Conservation (phyloP, 2,113 vertebrate genomes). For the Pterocles orientalis region DNA sequence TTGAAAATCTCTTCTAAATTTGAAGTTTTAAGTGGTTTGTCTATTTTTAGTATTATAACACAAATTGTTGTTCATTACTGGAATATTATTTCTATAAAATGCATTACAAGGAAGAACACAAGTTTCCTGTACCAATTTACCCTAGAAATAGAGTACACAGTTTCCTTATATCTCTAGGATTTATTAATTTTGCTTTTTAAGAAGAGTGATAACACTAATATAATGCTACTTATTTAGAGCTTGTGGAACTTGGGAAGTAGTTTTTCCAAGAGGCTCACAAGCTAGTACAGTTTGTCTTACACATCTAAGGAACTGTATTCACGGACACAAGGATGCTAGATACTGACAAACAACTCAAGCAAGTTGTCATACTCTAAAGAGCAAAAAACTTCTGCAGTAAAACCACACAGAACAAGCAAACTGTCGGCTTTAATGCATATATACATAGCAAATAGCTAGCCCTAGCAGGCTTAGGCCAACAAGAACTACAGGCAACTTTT, state of each 20-base stretch:
- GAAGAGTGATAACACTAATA: neutral
- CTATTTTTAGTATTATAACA: neutral
- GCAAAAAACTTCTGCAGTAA: neutral
- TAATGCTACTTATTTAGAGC: neutral
- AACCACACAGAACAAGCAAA: neutral
- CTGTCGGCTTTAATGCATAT: neutral
- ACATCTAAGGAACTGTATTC: neutral
- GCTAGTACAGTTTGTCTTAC: neutral
- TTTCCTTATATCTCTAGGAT: neutral
- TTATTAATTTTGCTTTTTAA: neutral
- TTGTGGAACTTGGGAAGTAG: rapidly evolving
- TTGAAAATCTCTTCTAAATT: neutral
- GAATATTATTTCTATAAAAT: neutral
- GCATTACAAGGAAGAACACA: neutral
- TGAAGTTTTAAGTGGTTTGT: neutral
- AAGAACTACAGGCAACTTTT: neutral
- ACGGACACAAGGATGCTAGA: neutral
- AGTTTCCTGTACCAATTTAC: neutral
- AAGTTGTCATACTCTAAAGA: neutral
- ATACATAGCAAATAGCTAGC: neutral
- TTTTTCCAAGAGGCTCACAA: neutral
- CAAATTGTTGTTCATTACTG: neutral
- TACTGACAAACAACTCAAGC: neutral
- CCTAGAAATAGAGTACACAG: neutral
- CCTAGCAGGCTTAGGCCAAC: neutral